Conservation (phyloP, 2,113 vertebrate genomes). For the Clinocottus analis region DNA sequence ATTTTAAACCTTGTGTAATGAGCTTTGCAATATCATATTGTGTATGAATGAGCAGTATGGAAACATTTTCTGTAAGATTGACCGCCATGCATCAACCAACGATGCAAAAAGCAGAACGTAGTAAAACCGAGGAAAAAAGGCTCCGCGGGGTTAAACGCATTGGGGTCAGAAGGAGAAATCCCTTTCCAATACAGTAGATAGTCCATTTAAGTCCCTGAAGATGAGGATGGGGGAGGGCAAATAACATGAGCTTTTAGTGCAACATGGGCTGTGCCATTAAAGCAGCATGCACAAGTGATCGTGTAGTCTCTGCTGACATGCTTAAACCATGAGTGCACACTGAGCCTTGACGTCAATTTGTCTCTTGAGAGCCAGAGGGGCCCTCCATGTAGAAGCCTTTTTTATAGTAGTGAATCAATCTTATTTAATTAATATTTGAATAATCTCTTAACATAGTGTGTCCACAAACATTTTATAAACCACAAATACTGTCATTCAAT, state of each 20-base stretch:
- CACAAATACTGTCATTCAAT: background rate
- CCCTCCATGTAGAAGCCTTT: background rate
- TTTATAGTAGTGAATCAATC: background rate
- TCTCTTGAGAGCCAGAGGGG: constrained; percentile 44
- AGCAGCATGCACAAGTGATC: constrained; percentile 66
- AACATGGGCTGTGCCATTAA: constrained; percentile 68
- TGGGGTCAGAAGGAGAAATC: constrained; percentile 46
- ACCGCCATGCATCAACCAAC: constrained; percentile 57
- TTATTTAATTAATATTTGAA: background rate
- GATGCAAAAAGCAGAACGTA: constrained; percentile 56
- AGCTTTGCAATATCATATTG: constrained; percentile 30
- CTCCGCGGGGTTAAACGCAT: constrained; percentile 47
- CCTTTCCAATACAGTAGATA: constrained; percentile 57
- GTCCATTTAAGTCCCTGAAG: constrained; percentile 64
- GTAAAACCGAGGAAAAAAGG: constrained; percentile 41
- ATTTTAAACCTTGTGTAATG: constrained; percentile 44
- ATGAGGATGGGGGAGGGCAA: constrained; percentile 22
- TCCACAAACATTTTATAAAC: too few relatives aligned
- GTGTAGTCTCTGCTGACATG: constrained; percentile 61
- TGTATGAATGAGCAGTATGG: constrained; percentile 49
- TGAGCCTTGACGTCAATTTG: constrained; percentile 24
- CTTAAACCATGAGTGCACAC: constrained; percentile 52
- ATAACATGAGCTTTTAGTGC: constrained; percentile 60
- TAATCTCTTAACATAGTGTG: background rate
- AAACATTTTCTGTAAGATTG: constrained; percentile 68